Conservation (phyloP, 1,140 invertebrate genomes). For the Bombus confusus region DNA sequence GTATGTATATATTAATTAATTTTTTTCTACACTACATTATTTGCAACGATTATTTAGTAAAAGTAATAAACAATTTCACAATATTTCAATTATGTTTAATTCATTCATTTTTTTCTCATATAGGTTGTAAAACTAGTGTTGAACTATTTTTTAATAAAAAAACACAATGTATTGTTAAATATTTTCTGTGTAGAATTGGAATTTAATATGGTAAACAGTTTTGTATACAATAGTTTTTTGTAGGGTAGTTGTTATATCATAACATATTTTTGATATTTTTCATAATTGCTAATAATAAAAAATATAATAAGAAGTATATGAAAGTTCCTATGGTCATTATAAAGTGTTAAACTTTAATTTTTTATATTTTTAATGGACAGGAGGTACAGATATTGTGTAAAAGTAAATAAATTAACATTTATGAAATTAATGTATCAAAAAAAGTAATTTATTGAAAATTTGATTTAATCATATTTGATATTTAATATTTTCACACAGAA, state of each 20-base stretch:
- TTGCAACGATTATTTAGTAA: background rate
- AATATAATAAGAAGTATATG: background rate
- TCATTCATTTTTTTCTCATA: background rate
- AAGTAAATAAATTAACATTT: background rate
- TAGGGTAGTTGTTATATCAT: background rate
- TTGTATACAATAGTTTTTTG: background rate
- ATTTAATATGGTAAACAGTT: background rate
- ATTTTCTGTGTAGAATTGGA: background rate
- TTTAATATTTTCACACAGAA: constrained; percentile 82
- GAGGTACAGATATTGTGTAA: no score
- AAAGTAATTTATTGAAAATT: background rate
- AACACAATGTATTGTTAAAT: background rate
- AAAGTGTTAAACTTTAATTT: background rate
- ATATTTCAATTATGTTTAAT: background rate
- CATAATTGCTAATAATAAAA: background rate
- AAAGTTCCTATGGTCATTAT: background rate
- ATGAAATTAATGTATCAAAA: background rate
- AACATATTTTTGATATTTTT: background rate
- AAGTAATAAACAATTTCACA: background rate
- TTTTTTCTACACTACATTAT: background rate
- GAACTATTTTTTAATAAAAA: background rate
- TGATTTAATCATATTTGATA: background rate
- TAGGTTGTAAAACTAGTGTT: background rate
- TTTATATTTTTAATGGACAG: background rate
- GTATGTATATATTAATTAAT: background rate